Percentiles rank a stretch among this genome's conserved stretches.
Evolutionary conservation across 2,888 invertebrate species (phyloP).

Genomic region (Drosophila pseudotakahashii): DNA sequence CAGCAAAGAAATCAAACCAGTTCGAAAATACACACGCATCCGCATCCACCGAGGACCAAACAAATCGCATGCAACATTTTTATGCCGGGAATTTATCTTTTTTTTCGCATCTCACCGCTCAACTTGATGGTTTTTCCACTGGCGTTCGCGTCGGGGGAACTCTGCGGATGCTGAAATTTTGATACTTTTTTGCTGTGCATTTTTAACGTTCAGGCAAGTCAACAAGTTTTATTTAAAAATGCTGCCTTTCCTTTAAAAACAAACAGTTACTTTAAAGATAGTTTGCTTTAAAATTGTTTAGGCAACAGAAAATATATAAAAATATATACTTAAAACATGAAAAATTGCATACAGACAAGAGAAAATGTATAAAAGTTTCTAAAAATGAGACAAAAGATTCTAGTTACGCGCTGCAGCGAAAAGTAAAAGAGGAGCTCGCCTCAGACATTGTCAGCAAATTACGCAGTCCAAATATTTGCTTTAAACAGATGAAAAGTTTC

Average conservation of each 20-base stretch:
- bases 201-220: slow-evolving; percentile 16
- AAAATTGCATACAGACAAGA: too few species aligned
- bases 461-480: slow-evolving; percentile 70
- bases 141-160: slow-evolving; percentile 13
- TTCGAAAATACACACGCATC: slow-evolving; percentile 18
- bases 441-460: slow-evolving; percentile 70
- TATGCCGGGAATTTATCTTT: slow-evolving; percentile 14
- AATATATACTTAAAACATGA: too few species aligned
- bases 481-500: slow-evolving; percentile 58
- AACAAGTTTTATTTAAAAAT: slow-evolving; percentile 18
- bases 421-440: slow-evolving; percentile 29
- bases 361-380: neutral
- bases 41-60: slow-evolving; percentile 5
- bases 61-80: slow-evolving; percentile 39
- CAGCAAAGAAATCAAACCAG: slow-evolving; percentile 29
- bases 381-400: neutral
- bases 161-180: slow-evolving; percentile 22
- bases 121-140: slow-evolving; percentile 20
- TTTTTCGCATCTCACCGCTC: slow-evolving; percentile 17
- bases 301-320: too few species aligned
- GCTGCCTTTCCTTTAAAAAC: neutral
- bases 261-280: neutral
- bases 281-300: neutral
- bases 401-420: neutral
- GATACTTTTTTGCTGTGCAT: slow-evolving; percentile 1